A percentile compares a stretch with the other conserved stretches of the same genome.
phyloP scores from a whole-genome alignment of 2,113 vertebrate genomes.

The Gymnocephalus cernua region DNA sequence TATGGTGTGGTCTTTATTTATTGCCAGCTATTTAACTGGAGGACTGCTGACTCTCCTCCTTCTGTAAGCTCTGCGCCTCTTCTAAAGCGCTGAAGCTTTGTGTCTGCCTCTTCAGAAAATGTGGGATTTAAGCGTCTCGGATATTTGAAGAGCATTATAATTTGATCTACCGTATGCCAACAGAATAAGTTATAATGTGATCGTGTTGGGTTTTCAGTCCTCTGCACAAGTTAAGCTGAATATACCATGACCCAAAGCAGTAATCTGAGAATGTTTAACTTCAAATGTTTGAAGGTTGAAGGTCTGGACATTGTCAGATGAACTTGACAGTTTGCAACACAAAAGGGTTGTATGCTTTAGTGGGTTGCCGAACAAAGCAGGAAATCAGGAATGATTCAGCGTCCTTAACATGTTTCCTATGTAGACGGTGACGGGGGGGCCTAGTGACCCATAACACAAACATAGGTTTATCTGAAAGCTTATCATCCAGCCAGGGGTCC shows the following conservation, averaged over 20 bases:
- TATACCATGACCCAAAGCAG: conserved; percentile 27
- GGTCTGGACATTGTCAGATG: conserved; percentile 67
- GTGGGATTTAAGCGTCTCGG: conserved; percentile 24
- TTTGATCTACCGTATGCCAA: conserved; percentile 35
- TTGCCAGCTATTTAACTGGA: conserved; percentile 71
- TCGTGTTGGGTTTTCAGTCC: background rate
- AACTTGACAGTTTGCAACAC: conserved; percentile 62
- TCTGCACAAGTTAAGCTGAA: conserved; percentile 9
- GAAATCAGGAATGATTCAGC: conserved; percentile 53
- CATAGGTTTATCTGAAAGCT: conserved; percentile 61
- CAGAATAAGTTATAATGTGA: conserved; percentile 23
- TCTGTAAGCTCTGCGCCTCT: conserved; percentile 55
- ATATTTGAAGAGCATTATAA: conserved; percentile 10
- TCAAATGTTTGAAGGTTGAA: conserved; percentile 45
- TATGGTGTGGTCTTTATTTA: conserved; percentile 84
- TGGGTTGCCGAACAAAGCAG: conserved; percentile 26
- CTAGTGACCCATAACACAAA: conserved; percentile 51
- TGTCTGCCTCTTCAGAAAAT: conserved; percentile 14
- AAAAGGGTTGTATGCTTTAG: conserved; percentile 53
- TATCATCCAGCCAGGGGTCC: conserved; percentile 45
- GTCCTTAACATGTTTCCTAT: conserved; percentile 49
- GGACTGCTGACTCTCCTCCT: conserved; percentile 59
- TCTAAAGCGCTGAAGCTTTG: conserved; percentile 13
- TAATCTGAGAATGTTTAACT: conserved; percentile 55
- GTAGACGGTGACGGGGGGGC: conserved; percentile 33